Evolutionary conservation across 2,888 invertebrate species (phyloP), one percentile per base, ranked within the genome.

Genomic region (Microplitis manilae): DNA sequence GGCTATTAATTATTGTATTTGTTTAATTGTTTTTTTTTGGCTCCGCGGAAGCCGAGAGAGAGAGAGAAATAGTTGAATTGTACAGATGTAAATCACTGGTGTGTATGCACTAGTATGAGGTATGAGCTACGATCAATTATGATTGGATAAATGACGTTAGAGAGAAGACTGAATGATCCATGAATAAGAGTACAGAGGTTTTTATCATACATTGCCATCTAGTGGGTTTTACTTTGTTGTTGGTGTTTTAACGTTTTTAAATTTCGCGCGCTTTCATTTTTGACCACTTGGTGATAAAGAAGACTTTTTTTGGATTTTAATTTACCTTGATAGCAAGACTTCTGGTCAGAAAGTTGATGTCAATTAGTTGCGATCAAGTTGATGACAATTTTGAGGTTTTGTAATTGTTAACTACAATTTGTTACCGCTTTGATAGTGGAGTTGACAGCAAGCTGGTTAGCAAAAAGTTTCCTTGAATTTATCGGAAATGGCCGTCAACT

Each of bases 111-210:
- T 50, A 50, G 50, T 50, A 50, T 50, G 13, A 50, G 13, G 9
- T 50, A 50, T 50, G 50, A 30, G 30, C 30, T 50, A 50, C 50
- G 50, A 50, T 50, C 50, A 50, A 50, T 50, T 50, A 50, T 50
- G 50, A 50, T 50, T 50, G 50, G 50, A 50, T 50, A 50, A 50
- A 50, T 50, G 50, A 50, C 50, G 50, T 50, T 50, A 50, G 50
- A 50, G 50, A 50, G 50, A 50, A 8, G 50, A 50, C 50, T 50
- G 50, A 50, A 50, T 50, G 50, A 50, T 50, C 50, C 50, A 50
- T 50, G 50, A 50, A 50, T 50, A 50, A 50, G 50, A 13, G 50
- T 50, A 50, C 30, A 4, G 30, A 30, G 30, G 30, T 30, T 30
- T 13, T 50, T 50, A 13, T 50, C 50, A 13, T 50, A 2, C 50